These are phyloP conservation scores for Oscheius sp. DNA, from an alignment of 2,888 invertebrate genomes.

Conservation along the genomic window DNA sequence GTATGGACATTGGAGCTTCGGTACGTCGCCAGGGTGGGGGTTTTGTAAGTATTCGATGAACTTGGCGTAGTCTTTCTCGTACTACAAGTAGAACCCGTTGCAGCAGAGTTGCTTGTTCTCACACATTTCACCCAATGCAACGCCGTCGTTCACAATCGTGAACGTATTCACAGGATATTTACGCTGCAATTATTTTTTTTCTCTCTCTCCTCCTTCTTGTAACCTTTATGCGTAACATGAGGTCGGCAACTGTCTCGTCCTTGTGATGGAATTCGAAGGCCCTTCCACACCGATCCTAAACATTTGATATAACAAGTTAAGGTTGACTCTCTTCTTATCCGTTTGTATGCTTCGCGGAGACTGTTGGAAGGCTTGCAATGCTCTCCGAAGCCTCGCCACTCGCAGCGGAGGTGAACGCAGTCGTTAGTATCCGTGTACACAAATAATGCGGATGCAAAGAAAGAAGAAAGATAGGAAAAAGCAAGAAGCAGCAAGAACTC, in stretches of 20 bases:
- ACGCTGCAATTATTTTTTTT: background rate
- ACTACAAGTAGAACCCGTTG: background rate
- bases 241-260: slow-evolving; percentile 16
- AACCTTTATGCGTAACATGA: slow-evolving; percentile 16
- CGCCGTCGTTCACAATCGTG: background rate
- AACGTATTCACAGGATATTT: slow-evolving; percentile 13
- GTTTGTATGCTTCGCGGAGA: slow-evolving; percentile 18
- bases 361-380: slow-evolving; percentile 22
- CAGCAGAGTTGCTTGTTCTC: slow-evolving; percentile 7
- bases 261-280: slow-evolving; percentile 18
- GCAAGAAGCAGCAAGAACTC: slow-evolving; percentile 24
- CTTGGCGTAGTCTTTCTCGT: background rate
- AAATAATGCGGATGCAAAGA: slow-evolving; percentile 23
- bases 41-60: background rate
- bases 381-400: slow-evolving; percentile 30
- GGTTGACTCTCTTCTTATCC: slow-evolving; percentile 2
- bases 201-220: slow-evolving; percentile 2
- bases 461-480: slow-evolving; percentile 9
- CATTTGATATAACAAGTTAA: background rate
- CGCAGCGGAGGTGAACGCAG: slow-evolving; percentile 34
- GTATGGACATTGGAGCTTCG: background rate
- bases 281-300: slow-evolving; percentile 8
- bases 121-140: slow-evolving; percentile 8
- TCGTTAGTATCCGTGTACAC: slow-evolving; percentile 28
- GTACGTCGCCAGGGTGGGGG: background rate